phyloP scores from a whole-genome alignment of 1,140 invertebrate genomes.

The Conopomorpha cramerella region DNA sequence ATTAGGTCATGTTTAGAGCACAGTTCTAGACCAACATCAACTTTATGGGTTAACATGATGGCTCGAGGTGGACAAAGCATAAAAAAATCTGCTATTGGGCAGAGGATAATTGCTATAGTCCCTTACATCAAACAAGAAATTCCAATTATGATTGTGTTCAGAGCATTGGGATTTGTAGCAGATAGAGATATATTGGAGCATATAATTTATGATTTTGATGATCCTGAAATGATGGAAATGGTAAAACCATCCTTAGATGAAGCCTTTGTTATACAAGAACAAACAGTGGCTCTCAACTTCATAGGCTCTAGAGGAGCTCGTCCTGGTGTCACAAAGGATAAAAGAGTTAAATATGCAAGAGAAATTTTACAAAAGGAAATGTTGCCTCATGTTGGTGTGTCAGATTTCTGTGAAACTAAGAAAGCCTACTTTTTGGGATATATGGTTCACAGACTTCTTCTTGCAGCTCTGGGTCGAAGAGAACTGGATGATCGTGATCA shows the following conservation, averaged over 20 bases:
- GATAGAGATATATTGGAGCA: slow-evolving; percentile 98
- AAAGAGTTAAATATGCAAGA: slow-evolving; percentile 97
- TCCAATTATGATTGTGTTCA: slow-evolving; percentile 98
- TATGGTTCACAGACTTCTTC: slow-evolving; percentile 95
- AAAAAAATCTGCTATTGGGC: slow-evolving; percentile 97
- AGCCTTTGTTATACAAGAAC: slow-evolving; percentile 99
- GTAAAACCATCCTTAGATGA: slow-evolving; percentile 98
- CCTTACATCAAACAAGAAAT: slow-evolving; percentile 99
- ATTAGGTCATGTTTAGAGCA: slow-evolving; percentile 96
- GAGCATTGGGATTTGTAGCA: slow-evolving; percentile 96
- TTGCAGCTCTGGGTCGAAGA: slow-evolving; percentile 92
- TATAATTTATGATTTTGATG: slow-evolving; percentile 99
- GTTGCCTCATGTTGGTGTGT: slow-evolving; percentile 98
- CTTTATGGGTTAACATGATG: slow-evolving; percentile 99
- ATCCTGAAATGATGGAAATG: slow-evolving; percentile 99
- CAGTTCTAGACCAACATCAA: slow-evolving; percentile 90
- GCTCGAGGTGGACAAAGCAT: slow-evolving; percentile 93
- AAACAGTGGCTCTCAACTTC: slow-evolving; percentile 97
- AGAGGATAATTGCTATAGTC: slow-evolving; percentile 95
- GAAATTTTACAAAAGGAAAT: slow-evolving; percentile 99
- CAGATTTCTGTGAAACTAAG: slow-evolving; percentile 99
- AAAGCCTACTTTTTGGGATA: slow-evolving; percentile 98
- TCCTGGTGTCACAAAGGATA: slow-evolving; percentile 97
- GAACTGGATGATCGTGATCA: slow-evolving; percentile 99
- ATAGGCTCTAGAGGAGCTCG: slow-evolving; percentile 95